A percentile compares a stretch with the other conserved stretches of the same genome.
These are phyloP conservation scores for Andrena haemorrhoa DNA, from an alignment of 2,888 invertebrate species.

Conservation along the genomic window DNA sequence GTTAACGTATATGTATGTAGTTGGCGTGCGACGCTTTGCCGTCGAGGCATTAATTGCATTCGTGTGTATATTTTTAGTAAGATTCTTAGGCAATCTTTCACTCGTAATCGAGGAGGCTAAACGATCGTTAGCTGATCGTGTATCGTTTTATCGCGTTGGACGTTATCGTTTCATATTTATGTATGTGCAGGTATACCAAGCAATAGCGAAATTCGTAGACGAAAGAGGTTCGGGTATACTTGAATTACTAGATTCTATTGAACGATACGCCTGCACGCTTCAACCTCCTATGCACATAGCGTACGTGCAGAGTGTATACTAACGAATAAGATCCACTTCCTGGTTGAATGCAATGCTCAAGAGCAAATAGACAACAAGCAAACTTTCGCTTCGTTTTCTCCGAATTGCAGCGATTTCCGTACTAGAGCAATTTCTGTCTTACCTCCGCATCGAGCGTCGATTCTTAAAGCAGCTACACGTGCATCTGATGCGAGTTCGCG, in stretches of 20 bases:
- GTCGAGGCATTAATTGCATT: conserved; percentile 44
- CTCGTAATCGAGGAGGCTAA: conserved; percentile 60
- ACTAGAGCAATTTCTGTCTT: background rate
- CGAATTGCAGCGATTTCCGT: no score
- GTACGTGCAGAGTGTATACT: no score
- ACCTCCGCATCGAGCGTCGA: background rate
- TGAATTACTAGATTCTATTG: no score
- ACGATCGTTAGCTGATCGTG: conserved; percentile 7
- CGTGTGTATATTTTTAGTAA: background rate
- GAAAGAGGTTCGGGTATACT: no score
- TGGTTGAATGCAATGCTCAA: no score
- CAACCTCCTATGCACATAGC: no score
- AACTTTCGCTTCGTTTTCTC: no score
- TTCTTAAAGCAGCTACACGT: background rate
- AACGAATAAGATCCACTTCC: no score
- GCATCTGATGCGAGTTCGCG: no score
- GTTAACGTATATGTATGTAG: conserved; percentile 28
- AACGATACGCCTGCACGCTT: no score
- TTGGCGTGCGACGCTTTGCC: conserved; percentile 9
- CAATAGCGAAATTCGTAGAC: background rate
- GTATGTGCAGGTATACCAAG: background rate
- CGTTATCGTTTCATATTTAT: conserved; percentile 34
- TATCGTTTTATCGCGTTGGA: conserved; percentile 18
- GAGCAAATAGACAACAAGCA: no score
- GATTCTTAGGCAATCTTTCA: conserved; percentile 27